A percentile compares a stretch with the other conserved stretches of the same genome.
Evolutionary conservation across 2,797 vertebrate genomes (phyloP).

Genomic region (Fringilla coelebs): DNA sequence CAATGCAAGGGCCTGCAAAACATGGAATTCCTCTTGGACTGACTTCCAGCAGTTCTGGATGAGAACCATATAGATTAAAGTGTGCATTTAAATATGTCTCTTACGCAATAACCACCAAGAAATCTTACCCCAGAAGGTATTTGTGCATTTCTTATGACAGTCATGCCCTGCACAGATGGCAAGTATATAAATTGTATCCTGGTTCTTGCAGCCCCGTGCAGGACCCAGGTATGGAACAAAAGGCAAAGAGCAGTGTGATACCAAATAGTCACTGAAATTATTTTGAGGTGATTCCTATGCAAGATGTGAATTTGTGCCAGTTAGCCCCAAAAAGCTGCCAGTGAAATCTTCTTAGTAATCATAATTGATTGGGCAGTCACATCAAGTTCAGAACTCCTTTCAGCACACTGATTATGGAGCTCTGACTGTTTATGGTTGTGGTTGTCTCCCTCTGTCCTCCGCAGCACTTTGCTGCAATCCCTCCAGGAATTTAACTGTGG

Average conservation of each 20-base stretch:
- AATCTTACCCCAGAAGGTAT: slow-evolving; percentile 27
- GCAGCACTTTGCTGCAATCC: neutral
- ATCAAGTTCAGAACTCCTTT: neutral
- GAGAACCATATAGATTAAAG: neutral
- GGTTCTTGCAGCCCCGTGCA: neutral
- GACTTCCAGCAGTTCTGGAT: neutral
- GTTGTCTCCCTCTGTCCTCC: neutral
- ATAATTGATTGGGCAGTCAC: neutral
- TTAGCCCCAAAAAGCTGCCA: neutral
- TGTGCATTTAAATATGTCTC: neutral
- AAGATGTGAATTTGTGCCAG: neutral
- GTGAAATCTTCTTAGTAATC: neutral
- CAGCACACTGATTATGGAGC: neutral
- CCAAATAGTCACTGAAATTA: neutral
- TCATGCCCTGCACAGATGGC: neutral
- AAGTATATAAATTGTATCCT: neutral
- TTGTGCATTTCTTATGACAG: neutral
- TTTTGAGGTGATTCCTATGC: neutral
- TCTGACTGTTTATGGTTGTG: neutral
- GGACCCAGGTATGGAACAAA: neutral
- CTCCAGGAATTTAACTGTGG: neutral
- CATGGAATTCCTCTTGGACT: neutral
- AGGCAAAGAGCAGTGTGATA: neutral
- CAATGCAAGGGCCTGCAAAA: neutral
- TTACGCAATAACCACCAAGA: neutral